Conservation (phyloP, 2,797 vertebrate genomes). For the Sus cebifrons region DNA sequence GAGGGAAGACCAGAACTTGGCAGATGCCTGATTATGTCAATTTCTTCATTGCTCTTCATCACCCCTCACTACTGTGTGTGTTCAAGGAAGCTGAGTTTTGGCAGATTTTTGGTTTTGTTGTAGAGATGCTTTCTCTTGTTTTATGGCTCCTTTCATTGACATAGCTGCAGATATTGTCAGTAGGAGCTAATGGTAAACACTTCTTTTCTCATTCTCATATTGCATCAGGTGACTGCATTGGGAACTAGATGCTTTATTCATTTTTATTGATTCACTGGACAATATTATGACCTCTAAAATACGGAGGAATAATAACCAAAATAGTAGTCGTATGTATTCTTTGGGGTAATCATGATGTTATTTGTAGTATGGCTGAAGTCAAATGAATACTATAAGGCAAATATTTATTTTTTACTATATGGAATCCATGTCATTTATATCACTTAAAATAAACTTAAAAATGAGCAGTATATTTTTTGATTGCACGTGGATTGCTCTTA, state of each 20-base stretch:
- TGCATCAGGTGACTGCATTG: neutral
- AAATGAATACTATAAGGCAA: neutral
- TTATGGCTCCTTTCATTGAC: neutral
- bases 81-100: neutral
- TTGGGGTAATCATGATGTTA: neutral
- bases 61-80: neutral
- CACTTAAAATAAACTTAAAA: conserved; percentile 37
- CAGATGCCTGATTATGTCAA: neutral
- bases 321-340: neutral
- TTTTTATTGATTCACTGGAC: neutral
- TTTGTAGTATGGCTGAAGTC: neutral
- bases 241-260: neutral
- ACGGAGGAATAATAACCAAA: conserved; percentile 10
- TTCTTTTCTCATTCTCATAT: neutral
- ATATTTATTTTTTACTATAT: neutral
- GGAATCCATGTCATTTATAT: conserved; percentile 20
- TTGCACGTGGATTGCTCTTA: neutral
- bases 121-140: too few species aligned
- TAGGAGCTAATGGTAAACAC: neutral
- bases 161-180: neutral
- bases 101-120: too few species aligned
- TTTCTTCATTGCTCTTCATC: neutral
- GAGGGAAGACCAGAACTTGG: neutral
- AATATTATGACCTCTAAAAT: conserved; percentile 33
- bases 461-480: conserved; percentile 20